Base-by-base conservation (phyloP, 2,797 vertebrate species). In the Ctenopoma multispine region DNA sequence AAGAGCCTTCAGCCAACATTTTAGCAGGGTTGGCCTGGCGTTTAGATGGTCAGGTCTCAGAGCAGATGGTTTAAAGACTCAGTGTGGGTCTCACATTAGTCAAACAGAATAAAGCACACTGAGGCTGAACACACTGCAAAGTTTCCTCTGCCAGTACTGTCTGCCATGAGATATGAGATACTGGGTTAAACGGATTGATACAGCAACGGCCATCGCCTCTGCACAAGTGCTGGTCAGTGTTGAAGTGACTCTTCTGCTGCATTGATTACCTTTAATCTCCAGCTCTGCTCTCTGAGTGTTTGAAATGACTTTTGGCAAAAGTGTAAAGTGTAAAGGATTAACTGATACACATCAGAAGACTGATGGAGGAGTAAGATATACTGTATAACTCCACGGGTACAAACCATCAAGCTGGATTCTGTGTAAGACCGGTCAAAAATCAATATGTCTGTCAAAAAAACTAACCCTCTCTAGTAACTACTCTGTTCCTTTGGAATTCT, bases 51-150 rank as follows among this genome's bases (percentile, higher is more conserved):
- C 65, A 65, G 57, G 69, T 83, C 72, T 84, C 63, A 48, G 57
- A 81, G 74, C 81, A 85, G 84, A 83, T 86, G 80, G 80, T 74
- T 82, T 60, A 77, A 79, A 81, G 64, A 79, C 71, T 75, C 75
- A 72, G 77, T 54, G 54, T 66, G 67, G 74, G 56, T 69, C 84
- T 75, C 50, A 64, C 54, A 86, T 81, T 83, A 84, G 69, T 12
- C 9, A n/a, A 63, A 65, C 59, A 41, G 64, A 64, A 67, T 69
- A 57, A 66, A 44, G 70, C 67, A 71, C 67, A 55, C 43, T 57
- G 69, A 70, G n/a, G 62, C 51, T 67, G 63, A 48, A 77, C 34
- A 34, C 59, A 27, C 55, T 65, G 64, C 53, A 60, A 34, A n/a
- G 15, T 21, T 13, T 54, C 50, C 55, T 69, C 69, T 56, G 78